phyloP scores from a whole-genome alignment of 2,113 vertebrate species.

The Bothrops jararaca region DNA sequence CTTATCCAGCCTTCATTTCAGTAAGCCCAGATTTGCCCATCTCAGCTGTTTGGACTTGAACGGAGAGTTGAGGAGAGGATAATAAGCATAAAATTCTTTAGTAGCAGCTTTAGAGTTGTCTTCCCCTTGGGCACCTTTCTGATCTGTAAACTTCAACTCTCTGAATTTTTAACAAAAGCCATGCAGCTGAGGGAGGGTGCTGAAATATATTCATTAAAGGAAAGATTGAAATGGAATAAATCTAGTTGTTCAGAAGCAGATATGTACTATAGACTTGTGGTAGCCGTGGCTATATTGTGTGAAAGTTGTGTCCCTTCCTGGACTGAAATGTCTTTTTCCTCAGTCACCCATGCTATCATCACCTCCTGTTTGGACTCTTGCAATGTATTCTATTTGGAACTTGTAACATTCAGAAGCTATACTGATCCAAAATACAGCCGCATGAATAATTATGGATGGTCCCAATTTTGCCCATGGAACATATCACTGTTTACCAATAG shows the following conservation, averaged over 20 bases:
- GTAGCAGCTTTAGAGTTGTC: background rate
- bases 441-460: background rate
- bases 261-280: background rate
- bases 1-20: background rate
- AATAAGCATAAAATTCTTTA: background rate
- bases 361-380: background rate
- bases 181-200: background rate
- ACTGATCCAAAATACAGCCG: background rate
- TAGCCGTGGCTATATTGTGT: background rate
- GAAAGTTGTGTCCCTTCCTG: background rate
- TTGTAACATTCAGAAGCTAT: background rate
- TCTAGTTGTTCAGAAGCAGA: background rate
- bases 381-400: background rate
- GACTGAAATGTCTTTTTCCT: background rate
- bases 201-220: background rate
- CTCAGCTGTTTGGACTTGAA: background rate
- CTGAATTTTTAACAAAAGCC: background rate
- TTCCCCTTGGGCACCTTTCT: background rate
- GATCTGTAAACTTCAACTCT: background rate
- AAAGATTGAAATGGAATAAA: background rate
- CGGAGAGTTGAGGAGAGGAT: background rate
- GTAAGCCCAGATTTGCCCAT: background rate
- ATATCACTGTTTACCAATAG: background rate
- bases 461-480: background rate
- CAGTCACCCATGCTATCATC: background rate